A percentile compares a stretch with the other conserved stretches of the same genome.
Evolutionary conservation across 2,888 invertebrate species (phyloP).

Genomic region (Cosmorhoe ocellata): DNA sequence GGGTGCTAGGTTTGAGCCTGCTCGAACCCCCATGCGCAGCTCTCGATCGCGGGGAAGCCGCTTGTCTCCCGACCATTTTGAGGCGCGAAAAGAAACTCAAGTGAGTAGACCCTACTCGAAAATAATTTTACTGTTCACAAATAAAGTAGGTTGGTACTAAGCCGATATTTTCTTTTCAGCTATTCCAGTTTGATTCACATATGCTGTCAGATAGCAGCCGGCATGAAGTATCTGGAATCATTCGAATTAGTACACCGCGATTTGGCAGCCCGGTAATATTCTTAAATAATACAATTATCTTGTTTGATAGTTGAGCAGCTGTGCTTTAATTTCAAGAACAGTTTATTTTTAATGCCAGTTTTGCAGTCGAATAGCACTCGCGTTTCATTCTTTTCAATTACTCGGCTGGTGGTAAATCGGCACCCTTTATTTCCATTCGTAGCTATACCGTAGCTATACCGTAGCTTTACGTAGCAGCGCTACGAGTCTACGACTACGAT

Average conservation of each 20-base stretch:
- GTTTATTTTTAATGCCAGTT: neutral
- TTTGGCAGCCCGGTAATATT: slow-evolving; percentile 88
- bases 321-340: no score
- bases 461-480: neutral
- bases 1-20: slow-evolving; percentile 91
- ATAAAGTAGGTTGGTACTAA: neutral
- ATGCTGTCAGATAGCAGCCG: slow-evolving; percentile 94
- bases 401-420: neutral
- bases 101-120: slow-evolving; percentile 42
- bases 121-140: neutral
- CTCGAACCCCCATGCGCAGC: slow-evolving; percentile 94
- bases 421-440: neutral
- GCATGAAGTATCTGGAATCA: slow-evolving; percentile 96
- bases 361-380: no score
- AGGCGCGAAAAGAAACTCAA: slow-evolving; percentile 76
- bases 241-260: slow-evolving; percentile 95
- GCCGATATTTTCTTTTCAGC: slow-evolving; percentile 73
- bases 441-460: neutral
- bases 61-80: slow-evolving; percentile 89
- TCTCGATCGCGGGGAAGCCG: slow-evolving; percentile 94
- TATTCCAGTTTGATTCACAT: slow-evolving; percentile 93
- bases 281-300: neutral
- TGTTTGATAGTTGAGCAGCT: neutral
- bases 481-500: neutral
- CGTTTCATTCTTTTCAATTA: neutral